These are phyloP conservation scores for Dasypogon diadema DNA, from an alignment of 2,888 invertebrate genomes.

Conservation along the genomic window DNA sequence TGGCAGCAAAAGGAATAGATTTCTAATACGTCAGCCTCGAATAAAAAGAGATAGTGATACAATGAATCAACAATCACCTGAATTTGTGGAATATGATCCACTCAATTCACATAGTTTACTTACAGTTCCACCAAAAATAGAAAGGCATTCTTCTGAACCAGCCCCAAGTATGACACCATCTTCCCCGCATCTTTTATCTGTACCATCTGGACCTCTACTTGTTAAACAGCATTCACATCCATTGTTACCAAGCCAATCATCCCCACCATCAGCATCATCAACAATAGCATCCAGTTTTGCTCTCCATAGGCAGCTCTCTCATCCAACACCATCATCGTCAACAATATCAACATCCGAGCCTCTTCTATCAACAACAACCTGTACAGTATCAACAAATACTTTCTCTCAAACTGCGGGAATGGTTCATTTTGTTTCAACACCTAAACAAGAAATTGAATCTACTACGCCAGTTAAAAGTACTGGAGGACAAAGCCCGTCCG, in stretches of 20 bases:
- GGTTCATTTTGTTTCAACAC: constrained; percentile 52
- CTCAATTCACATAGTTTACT: constrained; percentile 62
- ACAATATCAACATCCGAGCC: constrained; percentile 54
- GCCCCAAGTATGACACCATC: constrained; percentile 71
- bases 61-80: constrained; percentile 66
- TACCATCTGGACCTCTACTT: constrained; percentile 72
- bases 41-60: constrained; percentile 76
- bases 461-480: constrained; percentile 2
- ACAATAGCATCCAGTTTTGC: constrained; percentile 60
- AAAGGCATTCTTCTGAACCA: constrained; percentile 74
- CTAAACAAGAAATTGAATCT: constrained; percentile 49
- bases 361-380: constrained; percentile 48
- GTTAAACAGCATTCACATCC: constrained; percentile 79
- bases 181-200: constrained; percentile 72
- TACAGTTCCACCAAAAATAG: constrained; percentile 71
- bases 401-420: constrained; percentile 44
- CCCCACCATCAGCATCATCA: constrained; percentile 61
- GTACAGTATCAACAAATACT: constrained; percentile 50
- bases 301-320: constrained; percentile 71
- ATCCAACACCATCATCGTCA: constrained; percentile 65
- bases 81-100: constrained; percentile 65
- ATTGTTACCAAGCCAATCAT: constrained; percentile 73
- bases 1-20: constrained; percentile 74
- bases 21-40: constrained; percentile 76
- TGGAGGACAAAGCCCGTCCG: constrained; percentile 64